Evolutionary conservation across 1,140 invertebrate genomes (phyloP).

Genomic region (Argopecten irradians): DNA sequence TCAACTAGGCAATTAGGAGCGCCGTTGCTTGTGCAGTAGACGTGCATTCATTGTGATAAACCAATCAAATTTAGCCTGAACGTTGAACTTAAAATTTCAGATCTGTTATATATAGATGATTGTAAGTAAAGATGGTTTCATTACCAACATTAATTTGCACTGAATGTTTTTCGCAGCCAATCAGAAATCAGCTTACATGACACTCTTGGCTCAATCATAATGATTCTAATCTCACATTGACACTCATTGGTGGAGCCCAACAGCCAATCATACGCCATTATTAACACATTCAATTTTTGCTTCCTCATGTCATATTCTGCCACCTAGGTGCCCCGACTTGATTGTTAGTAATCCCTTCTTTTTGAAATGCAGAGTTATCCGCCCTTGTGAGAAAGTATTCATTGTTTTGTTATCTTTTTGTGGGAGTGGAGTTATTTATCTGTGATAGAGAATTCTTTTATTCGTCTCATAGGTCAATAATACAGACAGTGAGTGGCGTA

Average conservation of each 20-base stretch:
- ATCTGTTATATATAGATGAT: background rate
- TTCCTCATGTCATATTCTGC: background rate
- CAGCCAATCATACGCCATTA: background rate
- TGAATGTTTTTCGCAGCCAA: slow-evolving; percentile 21
- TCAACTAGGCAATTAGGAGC: background rate
- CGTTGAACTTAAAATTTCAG: background rate
- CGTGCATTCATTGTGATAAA: background rate
- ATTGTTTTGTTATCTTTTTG: too few species aligned
- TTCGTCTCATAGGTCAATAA: too few species aligned
- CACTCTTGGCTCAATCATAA: slow-evolving; percentile 8
- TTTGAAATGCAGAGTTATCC: too few species aligned
- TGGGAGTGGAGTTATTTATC: too few species aligned
- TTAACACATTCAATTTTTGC: background rate
- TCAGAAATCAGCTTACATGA: slow-evolving; percentile 10
- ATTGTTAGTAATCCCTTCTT: too few species aligned
- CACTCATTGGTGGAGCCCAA: slow-evolving; percentile 2
- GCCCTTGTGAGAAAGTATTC: too few species aligned
- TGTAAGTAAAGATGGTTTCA: background rate
- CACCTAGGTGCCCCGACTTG: background rate
- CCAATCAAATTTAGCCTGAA: background rate
- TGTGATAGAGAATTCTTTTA: too few species aligned
- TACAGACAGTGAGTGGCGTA: too few species aligned
- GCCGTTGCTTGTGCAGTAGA: too few species aligned
- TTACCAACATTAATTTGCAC: background rate
- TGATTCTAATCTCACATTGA: background rate